Base-by-base conservation (phyloP, 2,888 invertebrate species). In the Lepetodrilus schrolli region DNA sequence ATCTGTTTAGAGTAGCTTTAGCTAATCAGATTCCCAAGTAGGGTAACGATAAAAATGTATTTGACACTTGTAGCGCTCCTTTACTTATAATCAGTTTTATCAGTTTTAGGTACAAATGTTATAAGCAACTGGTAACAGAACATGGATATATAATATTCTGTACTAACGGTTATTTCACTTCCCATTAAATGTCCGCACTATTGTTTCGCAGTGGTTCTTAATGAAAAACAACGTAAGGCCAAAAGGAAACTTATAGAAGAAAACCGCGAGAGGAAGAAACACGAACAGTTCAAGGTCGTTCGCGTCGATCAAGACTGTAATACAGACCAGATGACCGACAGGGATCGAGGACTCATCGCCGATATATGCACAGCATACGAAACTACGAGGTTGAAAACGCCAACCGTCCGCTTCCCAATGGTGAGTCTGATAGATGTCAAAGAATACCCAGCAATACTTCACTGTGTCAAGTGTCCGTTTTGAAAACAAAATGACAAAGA, bases 241-340 rank as follows among this genome's bases (percentile, higher is more conserved):
- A 91, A 92, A 74, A 79, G 91, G 65, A 88, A 89, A 75, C 76
- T 91, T 49, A 91, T 91, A 77, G 89, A 90, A 80, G 89, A 90
- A 23, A 91, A 92, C 73, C 85, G 91, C 47, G 84, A 84, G 70
- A 70, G 84, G 34, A 75, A 86, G 70, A 77, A 82, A 70, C 68
- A 77, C 4, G 89, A 88, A 50, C 76, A 75, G n/a, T 50, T 78
- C 0, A 75, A 78, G 50, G 30, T 74, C 26, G 81, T 80, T 72
- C 17, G 66, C 2, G 66, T 48, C 37, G 73, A 71, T 5, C 73
- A 75, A 17, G 66, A 65, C 5, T 76, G 72, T 48, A 70, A 79
- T 30, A 76, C 81, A 8, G 85, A 87, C 26, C 51, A 74, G 1
- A 48, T 88, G 58, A 84, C 87, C 7, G 85, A 85, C 23, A 82